Evolutionary conservation across 2,888 invertebrate genomes (phyloP).

Genomic region (Mesochorus sp.): DNA sequence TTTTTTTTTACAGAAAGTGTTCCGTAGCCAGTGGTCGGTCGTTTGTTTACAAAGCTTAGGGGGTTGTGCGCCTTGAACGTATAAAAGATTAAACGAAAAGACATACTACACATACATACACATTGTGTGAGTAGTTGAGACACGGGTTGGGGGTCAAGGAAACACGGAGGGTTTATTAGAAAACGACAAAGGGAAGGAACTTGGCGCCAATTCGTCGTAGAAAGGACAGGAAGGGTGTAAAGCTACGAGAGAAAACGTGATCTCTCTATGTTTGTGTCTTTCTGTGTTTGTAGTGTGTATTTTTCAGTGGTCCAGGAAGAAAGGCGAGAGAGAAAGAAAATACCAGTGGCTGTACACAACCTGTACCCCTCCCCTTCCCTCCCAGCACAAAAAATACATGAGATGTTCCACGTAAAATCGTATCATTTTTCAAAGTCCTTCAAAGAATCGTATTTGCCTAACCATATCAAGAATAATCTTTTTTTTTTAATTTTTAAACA

Average conservation of each 20-base stretch:
- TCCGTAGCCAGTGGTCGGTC: background rate
- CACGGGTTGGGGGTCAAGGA: conserved; percentile 45
- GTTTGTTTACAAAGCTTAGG: conserved; percentile 34
- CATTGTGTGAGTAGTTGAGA: conserved; percentile 31
- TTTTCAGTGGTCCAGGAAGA: background rate
- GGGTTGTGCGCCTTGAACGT: conserved; percentile 23
- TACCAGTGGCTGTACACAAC: conserved; percentile 19
- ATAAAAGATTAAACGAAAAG: conserved; percentile 43
- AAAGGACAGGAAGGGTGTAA: conserved; percentile 49
- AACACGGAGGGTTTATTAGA: conserved; percentile 57
- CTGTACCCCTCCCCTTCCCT: conserved; percentile 35
- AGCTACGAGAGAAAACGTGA: conserved; percentile 42
- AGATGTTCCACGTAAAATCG: background rate
- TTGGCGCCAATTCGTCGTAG: conserved; percentile 53
- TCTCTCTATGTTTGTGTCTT: conserved; percentile 39
- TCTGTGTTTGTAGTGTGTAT: conserved; percentile 7
- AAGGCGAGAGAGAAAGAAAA: conserved; percentile 22
- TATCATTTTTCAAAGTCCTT: background rate
- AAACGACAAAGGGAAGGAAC: conserved; percentile 50
- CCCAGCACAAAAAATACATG: conserved; percentile 14
- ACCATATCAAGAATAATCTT: too few species aligned
- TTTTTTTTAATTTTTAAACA: too few species aligned
- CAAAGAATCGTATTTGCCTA: too few species aligned
- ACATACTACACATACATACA: conserved; percentile 40
- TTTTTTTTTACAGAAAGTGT: conserved; percentile 8